Conservation (phyloP, 2,888 invertebrate genomes). For the Morpho achilles region DNA sequence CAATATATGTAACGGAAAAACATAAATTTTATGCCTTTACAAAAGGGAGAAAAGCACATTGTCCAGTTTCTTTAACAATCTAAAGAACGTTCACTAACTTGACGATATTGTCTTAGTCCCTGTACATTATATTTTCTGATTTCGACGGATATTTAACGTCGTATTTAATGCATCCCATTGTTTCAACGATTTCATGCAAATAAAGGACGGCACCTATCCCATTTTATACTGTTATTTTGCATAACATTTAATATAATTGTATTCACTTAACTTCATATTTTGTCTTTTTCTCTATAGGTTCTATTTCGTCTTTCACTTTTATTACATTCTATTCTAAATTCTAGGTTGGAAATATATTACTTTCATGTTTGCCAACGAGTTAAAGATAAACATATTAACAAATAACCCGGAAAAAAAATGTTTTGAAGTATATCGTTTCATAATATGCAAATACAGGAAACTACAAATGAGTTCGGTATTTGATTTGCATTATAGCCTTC, state of each 20-base stretch:
- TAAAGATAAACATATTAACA: too few species aligned
- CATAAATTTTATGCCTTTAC: background rate
- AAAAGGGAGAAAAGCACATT: background rate
- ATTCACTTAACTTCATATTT: constrained; percentile 1
- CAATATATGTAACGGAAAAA: too few species aligned
- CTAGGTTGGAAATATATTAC: too few species aligned
- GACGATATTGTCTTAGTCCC: constrained; percentile 73
- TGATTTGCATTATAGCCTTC: too few species aligned
- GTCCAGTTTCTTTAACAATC: constrained; percentile 18
- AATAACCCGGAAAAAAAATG: too few species aligned
- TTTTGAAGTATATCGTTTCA: too few species aligned
- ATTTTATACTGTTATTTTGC: constrained; percentile 12
- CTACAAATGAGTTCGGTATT: too few species aligned
- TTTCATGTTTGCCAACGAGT: too few species aligned
- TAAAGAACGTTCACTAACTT: constrained; percentile 33
- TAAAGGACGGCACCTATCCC: constrained; percentile 31
- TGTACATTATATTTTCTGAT: constrained; percentile 53
- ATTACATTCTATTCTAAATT: too few species aligned
- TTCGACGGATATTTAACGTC: constrained; percentile 45
- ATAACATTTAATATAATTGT: constrained; percentile 4
- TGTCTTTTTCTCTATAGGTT: background rate
- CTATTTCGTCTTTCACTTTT: background rate
- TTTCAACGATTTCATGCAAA: constrained; percentile 12
- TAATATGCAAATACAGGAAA: too few species aligned
- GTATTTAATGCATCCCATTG: constrained; percentile 16